These are phyloP conservation scores for Oligia latruncula DNA, from an alignment of 2,888 invertebrate species.

Conservation along the genomic window DNA sequence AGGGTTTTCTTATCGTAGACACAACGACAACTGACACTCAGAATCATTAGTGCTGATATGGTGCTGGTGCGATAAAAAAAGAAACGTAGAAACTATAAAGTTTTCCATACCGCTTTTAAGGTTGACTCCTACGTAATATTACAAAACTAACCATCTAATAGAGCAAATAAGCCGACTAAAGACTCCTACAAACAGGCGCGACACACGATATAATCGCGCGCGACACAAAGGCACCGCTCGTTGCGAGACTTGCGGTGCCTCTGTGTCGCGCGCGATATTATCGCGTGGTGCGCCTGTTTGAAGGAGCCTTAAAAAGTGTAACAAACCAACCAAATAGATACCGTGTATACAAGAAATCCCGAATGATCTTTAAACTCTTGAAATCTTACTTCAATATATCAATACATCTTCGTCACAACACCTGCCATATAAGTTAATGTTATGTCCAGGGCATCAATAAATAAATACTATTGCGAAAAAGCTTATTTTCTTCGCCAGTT, in stretches of 20 bases:
- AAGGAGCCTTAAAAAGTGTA: not conserved
- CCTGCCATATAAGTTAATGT: constrained; percentile 11
- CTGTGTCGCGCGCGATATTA: too few species aligned
- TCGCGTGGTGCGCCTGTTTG: too few species aligned
- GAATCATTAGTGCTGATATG: not conserved
- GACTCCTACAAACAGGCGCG: too few species aligned
- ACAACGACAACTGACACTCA: not conserved
- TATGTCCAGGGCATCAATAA: constrained; percentile 41
- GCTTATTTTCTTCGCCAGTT: constrained; percentile 42
- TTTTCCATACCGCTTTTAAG: not conserved
- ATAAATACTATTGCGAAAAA: constrained; percentile 62
- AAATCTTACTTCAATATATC: constrained; percentile 2
- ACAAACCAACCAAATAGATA: not conserved
- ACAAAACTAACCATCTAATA: not conserved
- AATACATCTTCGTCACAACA: constrained; percentile 7
- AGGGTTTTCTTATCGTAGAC: not conserved
- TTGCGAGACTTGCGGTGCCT: too few species aligned
- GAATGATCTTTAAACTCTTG: constrained; percentile 1
- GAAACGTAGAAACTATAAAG: not conserved
- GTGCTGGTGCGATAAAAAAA: not conserved
- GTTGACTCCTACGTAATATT: not conserved
- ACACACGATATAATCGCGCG: too few species aligned
- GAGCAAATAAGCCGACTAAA: not conserved
- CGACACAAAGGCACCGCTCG: too few species aligned
- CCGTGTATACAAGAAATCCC: not conserved